Base-by-base conservation (phyloP, 1,140 invertebrate genomes). In the Drosophila ogumai region DNA sequence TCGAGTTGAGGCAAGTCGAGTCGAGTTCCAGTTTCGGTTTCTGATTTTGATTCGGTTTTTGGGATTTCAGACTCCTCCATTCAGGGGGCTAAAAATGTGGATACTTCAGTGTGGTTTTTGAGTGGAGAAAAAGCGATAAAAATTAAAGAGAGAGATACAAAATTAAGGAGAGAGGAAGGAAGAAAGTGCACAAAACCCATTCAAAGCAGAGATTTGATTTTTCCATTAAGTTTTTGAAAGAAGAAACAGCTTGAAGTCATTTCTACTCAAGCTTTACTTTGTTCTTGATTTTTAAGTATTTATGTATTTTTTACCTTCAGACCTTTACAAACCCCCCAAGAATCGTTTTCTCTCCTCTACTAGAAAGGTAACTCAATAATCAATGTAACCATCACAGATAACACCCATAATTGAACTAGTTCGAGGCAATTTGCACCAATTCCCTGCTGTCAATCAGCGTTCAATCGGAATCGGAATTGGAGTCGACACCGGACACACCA, bases 1-100 rank as follows among this genome's bases (percentile, higher is more conserved):
- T 79, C 79, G 66, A 72, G 78, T 75, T 81, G 57, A 74, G 79
- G n/a, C 46, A 15, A 47, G 19, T 69, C 47, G 25, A 49, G 25
- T n/a, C 22, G 6, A 28, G 25, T 28, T 28, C 22, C 44, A 65
- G 65, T 50, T 64, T 49, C n/a, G 32, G 60, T 40, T 63, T 57
- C 52, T 55, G 52, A 55, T 55, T 25, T 5, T 55, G 34, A 55
- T 55, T 25, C 13, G 34, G 52, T 55, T 55, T 55, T 38, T 22
- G 60, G 44, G 36, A 44, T 66, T 68, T 65, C 41, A 38, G 58
- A 25, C 55, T 44, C 31, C 22, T 22, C 22, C 31, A 34, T 61
- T 61, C 19, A 34, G 25, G 36, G 40, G 41, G 5, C 28, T 6
- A 12, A 17, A 59, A 47, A 19, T 47, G 60, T 15, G 17, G 13